A percentile compares a stretch with the other conserved stretches of the same genome.
These are phyloP conservation scores for Cephalopholis sonnerati DNA, from an alignment of 2,113 vertebrate species.

Conservation along the genomic window DNA sequence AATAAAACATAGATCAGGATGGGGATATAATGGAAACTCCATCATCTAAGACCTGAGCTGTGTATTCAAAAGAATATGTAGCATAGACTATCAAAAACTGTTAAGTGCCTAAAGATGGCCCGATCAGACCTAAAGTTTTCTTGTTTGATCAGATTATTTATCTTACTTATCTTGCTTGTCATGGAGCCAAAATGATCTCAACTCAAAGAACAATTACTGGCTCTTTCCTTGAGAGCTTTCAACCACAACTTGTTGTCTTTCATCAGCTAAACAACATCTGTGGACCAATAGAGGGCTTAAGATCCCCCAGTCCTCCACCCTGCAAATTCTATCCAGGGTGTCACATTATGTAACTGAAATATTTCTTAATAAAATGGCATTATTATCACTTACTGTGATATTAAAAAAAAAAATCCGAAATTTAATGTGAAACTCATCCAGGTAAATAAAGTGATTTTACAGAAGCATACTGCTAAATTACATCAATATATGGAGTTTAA, in stretches of 20 bases:
- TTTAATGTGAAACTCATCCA: no score
- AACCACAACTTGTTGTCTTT: not conserved
- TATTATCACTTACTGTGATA: no score
- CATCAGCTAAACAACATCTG: not conserved
- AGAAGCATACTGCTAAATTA: no score
- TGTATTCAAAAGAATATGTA: not conserved
- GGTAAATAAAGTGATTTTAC: no score
- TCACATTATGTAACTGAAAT: no score
- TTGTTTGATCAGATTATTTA: not conserved
- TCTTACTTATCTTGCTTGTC: not conserved
- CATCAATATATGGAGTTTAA: no score
- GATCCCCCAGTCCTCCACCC: not conserved
- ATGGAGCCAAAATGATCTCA: not conserved
- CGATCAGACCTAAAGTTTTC: not conserved
- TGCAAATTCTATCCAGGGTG: no score
- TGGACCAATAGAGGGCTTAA: not conserved
- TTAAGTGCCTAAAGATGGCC: not conserved
- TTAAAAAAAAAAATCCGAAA: no score
- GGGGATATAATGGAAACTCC: no score
- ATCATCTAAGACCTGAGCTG: not conserved
- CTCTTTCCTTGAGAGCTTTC: no score
- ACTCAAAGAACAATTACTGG: no score
- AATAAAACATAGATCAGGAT: not conserved
- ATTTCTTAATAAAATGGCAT: no score
- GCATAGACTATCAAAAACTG: not conserved